Percentiles rank a stretch among this genome's conserved stretches.
These are phyloP conservation scores for Cirrhinus mrigala DNA, from an alignment of 2,797 vertebrate genomes.

Conservation along the genomic window DNA sequence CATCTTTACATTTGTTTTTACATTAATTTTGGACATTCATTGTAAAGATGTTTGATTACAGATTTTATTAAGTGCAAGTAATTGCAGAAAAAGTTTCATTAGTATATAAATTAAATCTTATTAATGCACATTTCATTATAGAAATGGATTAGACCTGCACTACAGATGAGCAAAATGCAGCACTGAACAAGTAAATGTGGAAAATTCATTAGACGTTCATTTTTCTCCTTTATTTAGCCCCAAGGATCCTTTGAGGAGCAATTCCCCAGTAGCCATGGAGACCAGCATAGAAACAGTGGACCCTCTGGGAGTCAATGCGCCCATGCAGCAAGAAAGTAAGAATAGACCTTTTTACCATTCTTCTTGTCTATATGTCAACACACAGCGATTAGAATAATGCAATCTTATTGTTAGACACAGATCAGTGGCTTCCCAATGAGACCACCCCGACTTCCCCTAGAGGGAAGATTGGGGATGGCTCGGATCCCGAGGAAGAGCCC, in stretches of 20 bases:
- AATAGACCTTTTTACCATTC: background rate
- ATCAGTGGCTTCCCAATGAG: slow-evolving; percentile 72
- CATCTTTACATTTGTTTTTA: too few species aligned
- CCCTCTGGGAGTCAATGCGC: slow-evolving; percentile 85
- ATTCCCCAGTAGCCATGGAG: slow-evolving; percentile 98
- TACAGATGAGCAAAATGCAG: background rate
- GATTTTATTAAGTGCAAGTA: too few species aligned
- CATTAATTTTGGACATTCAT: too few species aligned
- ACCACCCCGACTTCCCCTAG: slow-evolving; percentile 64
- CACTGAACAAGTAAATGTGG: background rate
- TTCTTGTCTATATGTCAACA: background rate
- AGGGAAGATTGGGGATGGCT: slow-evolving; percentile 80
- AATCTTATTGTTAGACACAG: slow-evolving; percentile 64
- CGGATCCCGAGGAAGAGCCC: slow-evolving; percentile 82
- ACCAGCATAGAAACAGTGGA: slow-evolving; percentile 88
- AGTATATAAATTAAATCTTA: background rate
- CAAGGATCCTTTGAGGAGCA: slow-evolving; percentile 92
- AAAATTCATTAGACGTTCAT: background rate
- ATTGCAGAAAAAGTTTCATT: too few species aligned
- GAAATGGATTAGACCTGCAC: background rate
- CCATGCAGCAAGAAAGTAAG: slow-evolving; percentile 87
- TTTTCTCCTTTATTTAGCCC: slow-evolving; percentile 78
- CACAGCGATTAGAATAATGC: background rate
- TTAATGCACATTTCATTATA: background rate
- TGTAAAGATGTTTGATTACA: too few species aligned